These are phyloP conservation scores for Phragmatobia fuliginosa DNA, from an alignment of 2,888 invertebrate genomes.

Conservation along the genomic window DNA sequence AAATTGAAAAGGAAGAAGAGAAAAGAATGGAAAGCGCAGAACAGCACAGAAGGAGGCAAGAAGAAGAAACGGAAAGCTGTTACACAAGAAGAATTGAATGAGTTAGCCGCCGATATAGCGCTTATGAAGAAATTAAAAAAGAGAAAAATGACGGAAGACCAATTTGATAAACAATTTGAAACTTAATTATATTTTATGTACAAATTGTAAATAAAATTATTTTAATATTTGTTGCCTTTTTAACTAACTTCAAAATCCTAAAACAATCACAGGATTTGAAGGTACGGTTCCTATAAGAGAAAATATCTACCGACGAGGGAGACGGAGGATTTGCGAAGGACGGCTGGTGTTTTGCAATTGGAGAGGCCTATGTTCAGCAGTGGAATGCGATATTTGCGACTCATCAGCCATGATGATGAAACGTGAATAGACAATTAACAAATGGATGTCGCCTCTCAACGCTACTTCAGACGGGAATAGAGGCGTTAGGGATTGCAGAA, in stretches of 20 bases:
- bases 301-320: no score
- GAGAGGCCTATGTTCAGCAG: no score
- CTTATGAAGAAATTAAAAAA: conserved; percentile 95
- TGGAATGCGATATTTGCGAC: no score
- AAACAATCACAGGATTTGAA: no score
- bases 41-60: conserved; percentile 81
- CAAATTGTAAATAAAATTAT: conserved; percentile 11
- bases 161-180: conserved; percentile 89
- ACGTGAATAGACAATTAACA: no score
- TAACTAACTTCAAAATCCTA: not conserved
- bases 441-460: no score
- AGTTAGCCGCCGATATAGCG: conserved; percentile 92
- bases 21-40: conserved; percentile 84
- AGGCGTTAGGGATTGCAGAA: no score
- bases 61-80: conserved; percentile 77
- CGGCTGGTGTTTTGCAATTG: no score
- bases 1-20: conserved; percentile 88
- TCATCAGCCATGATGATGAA: no score
- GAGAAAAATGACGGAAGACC: conserved; percentile 90
- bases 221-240: not conserved
- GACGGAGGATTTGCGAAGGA: no score
- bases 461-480: no score
- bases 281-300: no score
- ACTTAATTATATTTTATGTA: conserved; percentile 46
- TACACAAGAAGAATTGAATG: conserved; percentile 91